Evolutionary conservation across 2,888 invertebrate genomes (phyloP), one percentile per base, ranked within the genome.

Genomic region (Sphaerophoria taeniata): DNA sequence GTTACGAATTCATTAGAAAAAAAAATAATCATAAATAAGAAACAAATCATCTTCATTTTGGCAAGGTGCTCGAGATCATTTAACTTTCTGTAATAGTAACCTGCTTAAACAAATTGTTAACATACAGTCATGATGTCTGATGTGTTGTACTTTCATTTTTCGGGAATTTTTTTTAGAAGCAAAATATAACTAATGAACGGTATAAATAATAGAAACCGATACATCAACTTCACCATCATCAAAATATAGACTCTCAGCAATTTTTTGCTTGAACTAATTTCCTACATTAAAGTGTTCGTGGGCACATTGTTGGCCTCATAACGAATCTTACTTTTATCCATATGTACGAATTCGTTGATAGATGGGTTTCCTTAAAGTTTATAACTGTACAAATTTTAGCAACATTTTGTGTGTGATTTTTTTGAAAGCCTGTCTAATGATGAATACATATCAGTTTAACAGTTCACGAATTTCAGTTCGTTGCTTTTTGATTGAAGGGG

Each of bases 71-170:
- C 51, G 43, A 73, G 53, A 53, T 45, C 53, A 34, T 73, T 73
- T 53, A 56, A 33, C 34, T 56, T 74, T 56, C 47, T 63, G 73
- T 63, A 74, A 74, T 55, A 74, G 65, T 55, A 55, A 16, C 65
- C 65, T 55, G 56, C 74, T 74, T 65, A 31, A 56, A 11, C 16
- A 47, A 74, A 65, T 36, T 45, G 43, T 45, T 53, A 14, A 43
- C 53, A 63, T 11, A 63, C 7, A 11, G 9, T 43, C 12, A 3
- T 7, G 43, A 3, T 12, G 4, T 9, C 6, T 6, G 11, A 43
- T 7, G 12, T 43, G 9, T 12, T 69, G 16, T 14, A 61, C 33
- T 58, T 53, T 24, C 43, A 45, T 65, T 36, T 36, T 65, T 14
- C 34, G 36, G 47, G 3, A 3, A n/a, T n/a, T 36, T 45, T 53